phyloP scores from a whole-genome alignment of 2,888 invertebrate genomes.

The Metacarcinus magister region DNA sequence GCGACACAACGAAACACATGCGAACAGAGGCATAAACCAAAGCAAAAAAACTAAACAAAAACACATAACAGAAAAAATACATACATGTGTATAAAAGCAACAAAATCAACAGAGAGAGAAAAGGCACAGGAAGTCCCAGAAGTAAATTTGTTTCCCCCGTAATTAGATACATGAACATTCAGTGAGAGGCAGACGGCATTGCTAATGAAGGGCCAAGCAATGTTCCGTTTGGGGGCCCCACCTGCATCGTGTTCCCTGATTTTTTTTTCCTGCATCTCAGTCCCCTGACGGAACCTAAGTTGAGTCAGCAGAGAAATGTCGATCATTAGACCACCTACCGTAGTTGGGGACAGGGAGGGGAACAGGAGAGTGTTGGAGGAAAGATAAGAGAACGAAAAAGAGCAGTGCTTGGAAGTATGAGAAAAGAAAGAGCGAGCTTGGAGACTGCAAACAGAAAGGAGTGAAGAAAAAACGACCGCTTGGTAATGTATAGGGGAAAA shows the following conservation, averaged over 20 bases:
- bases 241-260: neutral
- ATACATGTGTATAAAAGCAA: neutral
- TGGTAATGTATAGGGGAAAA: too few relatives aligned
- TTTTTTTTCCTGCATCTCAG: neutral
- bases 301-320: constrained; percentile 9
- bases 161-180: neutral
- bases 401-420: neutral
- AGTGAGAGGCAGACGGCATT: neutral
- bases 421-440: too few relatives aligned
- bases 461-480: too few relatives aligned
- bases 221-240: neutral
- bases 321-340: neutral
- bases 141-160: neutral
- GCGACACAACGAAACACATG: too few relatives aligned
- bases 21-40: too few relatives aligned
- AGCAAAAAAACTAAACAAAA: neutral
- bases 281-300: neutral
- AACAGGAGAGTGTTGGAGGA: neutral
- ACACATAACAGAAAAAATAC: neutral
- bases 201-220: neutral
- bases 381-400: neutral
- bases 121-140: neutral
- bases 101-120: neutral
- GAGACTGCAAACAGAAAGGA: too few relatives aligned
- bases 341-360: neutral